Conservation (phyloP, 2,797 vertebrate species). For the Lithobates sylvaticus region DNA sequence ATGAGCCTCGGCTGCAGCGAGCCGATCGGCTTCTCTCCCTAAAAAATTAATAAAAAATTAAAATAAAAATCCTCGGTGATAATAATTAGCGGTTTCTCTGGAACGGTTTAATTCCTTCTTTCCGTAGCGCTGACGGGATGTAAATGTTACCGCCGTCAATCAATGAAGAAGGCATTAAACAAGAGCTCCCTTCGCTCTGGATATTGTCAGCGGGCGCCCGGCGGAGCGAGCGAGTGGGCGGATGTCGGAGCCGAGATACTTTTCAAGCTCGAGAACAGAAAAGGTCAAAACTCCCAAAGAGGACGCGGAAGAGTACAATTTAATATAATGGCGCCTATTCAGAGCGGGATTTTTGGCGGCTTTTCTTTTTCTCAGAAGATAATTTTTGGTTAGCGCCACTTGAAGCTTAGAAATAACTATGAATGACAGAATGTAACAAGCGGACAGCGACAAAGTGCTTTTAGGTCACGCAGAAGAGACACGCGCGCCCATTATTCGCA, state of each 20-base stretch:
- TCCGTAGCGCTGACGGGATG: neutral
- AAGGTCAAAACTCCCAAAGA: constrained; percentile 48
- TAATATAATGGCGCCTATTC: constrained; percentile 36
- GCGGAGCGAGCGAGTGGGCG: constrained; percentile 40
- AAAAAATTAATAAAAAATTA: no score
- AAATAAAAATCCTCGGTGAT: constrained; percentile 10
- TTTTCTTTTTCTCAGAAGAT: neutral
- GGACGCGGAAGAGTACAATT: constrained; percentile 38
- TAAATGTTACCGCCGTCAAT: constrained; percentile 55
- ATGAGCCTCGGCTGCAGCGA: neutral
- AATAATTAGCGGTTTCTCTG: constrained; percentile 39
- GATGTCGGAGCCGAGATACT: constrained; percentile 35
- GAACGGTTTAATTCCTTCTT: constrained; percentile 30
- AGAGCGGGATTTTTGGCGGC: neutral
- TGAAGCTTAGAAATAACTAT: neutral
- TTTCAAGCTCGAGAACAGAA: constrained; percentile 42
- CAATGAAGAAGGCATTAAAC: constrained; percentile 35
- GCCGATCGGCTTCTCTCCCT: no score
- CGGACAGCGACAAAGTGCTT: neutral
- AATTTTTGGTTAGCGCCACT: constrained; percentile 5
- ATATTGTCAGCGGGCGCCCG: constrained; percentile 33
- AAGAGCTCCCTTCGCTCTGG: neutral
- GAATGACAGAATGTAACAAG: neutral
- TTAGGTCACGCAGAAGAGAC: neutral
- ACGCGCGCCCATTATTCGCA: neutral